Conservation (phyloP, 92 coral and sea anemone genomes). For the Bergia puertoricense region DNA sequence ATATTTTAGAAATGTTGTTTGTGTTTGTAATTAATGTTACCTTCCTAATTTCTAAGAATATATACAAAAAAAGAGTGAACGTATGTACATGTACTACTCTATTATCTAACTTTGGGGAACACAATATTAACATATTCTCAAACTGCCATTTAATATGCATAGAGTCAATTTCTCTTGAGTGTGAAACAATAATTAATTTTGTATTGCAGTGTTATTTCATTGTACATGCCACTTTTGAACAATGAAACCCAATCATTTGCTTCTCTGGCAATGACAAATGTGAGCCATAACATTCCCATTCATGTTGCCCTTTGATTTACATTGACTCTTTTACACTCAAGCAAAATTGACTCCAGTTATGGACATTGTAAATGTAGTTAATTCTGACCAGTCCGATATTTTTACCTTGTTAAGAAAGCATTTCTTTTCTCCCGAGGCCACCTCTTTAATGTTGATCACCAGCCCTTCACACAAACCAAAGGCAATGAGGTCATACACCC, state of each 20-base stretch:
- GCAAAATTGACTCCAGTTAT: neutral
- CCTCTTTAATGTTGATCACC: constrained; percentile 33
- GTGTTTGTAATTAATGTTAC: too few relatives aligned
- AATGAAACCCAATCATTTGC: neutral
- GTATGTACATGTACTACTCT: constrained; percentile 9
- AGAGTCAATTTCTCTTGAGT: constrained; percentile 15
- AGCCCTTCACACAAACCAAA: constrained; percentile 50
- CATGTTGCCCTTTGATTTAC: neutral
- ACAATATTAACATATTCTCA: constrained; percentile 2
- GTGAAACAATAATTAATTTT: neutral
- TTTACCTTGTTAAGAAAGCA: constrained; percentile 50
- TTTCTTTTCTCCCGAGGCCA: constrained; percentile 39
- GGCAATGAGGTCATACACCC: constrained; percentile 55
- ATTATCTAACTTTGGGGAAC: neutral
- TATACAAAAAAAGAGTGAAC: neutral
- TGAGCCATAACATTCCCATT: neutral
- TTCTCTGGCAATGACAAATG: neutral
- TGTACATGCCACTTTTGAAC: constrained; percentile 7
- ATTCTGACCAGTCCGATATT: constrained; percentile 12
- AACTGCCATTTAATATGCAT: constrained; percentile 9
- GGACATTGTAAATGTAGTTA: neutral
- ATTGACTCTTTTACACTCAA: constrained; percentile 8
- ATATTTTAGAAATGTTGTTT: too few relatives aligned
- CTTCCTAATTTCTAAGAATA: neutral
- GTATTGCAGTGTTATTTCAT: constrained; percentile 16